Evolutionary conservation across 2,888 invertebrate species (phyloP).

Genomic region (Meteorus cinctellus): DNA sequence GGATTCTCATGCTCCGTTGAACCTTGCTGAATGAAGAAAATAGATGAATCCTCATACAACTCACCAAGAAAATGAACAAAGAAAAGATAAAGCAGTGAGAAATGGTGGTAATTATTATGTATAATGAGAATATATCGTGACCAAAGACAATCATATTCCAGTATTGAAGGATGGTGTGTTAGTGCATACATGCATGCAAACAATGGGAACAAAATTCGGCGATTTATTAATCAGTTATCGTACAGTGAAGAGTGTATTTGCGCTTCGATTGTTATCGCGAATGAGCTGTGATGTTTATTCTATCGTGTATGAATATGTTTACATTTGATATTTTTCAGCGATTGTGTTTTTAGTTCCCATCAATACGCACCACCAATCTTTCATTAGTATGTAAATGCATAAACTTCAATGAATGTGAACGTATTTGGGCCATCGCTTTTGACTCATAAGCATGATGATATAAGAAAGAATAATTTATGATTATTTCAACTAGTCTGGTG

Average conservation of each 20-base stretch:
- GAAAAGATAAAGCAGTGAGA: constrained; percentile 28
- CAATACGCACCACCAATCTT: background rate
- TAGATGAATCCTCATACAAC: constrained; percentile 29
- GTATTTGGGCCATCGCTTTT: too few species aligned
- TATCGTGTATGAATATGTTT: background rate
- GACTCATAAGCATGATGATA: too few species aligned
- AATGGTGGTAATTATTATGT: constrained; percentile 14
- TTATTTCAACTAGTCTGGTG: too few species aligned
- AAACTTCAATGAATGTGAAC: too few species aligned
- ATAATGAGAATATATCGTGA: constrained; percentile 51
- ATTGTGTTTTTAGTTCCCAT: background rate
- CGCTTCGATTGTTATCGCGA: constrained; percentile 33
- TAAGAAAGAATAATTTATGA: too few species aligned
- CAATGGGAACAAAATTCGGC: background rate
- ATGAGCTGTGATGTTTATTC: constrained; percentile 5
- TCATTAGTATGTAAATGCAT: background rate
- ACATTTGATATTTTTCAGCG: background rate
- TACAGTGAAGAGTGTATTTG: constrained; percentile 32
- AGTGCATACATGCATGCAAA: background rate
- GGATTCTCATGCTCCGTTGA: constrained; percentile 58
- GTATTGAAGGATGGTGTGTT: constrained; percentile 44
- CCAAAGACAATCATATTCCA: constrained; percentile 64
- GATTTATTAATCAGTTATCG: constrained; percentile 40
- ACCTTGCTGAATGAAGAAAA: constrained; percentile 42
- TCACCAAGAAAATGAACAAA: constrained; percentile 18